Base-by-base conservation (phyloP, 2,113 vertebrate genomes). In the Ptilonorhynchus violaceus region DNA sequence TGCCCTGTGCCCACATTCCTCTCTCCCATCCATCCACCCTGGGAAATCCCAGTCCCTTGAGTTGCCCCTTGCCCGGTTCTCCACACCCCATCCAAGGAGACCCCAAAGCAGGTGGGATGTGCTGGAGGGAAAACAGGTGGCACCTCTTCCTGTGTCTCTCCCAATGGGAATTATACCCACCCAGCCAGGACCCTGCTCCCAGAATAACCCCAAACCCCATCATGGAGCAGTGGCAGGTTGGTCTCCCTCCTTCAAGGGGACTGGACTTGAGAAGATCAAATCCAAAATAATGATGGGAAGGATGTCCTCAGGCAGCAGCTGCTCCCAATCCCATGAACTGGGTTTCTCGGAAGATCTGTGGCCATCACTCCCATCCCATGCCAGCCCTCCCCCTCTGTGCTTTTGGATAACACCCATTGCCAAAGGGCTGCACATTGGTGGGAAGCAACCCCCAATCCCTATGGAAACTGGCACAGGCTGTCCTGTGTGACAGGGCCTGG, bases 261-360 rank as follows among this genome's bases (percentile, higher is more conserved):
- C 17, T 31, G 35, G 33, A 15, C 15, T 75, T 0, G 0, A 33
- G 27, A 56, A 56, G 27, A 70, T 23, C n/a, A 60, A 55, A 63
- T 1, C 9, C 35, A 58, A 63, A 68, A 23, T 6, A 7, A 42
- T 2, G 19, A 4, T 2, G 2, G 13, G 17, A 76, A 72, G 31
- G 82, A 52, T 0, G 3, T 35, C 14, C 6, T 5, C 1, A 0
- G 0, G 1, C 10, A 15, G 46, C 47, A 58, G 42, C 30, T 70
- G 13, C 21, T 62, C 27, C 75, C 1, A 3, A 6, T 67, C 39
- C 63, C 64, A 33, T 1, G 8, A 42, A 22, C 1, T 0, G 1
- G 2, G 13, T n/a, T 42, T 27, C 31, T 52, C 31, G 62, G 42
- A 75, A 56, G 66, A 83, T n/a, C 56, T 1, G 2, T 13, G 47